Evolutionary conservation across 2,113 vertebrate genomes (phyloP).

Genomic region (Fregata magnificens): DNA sequence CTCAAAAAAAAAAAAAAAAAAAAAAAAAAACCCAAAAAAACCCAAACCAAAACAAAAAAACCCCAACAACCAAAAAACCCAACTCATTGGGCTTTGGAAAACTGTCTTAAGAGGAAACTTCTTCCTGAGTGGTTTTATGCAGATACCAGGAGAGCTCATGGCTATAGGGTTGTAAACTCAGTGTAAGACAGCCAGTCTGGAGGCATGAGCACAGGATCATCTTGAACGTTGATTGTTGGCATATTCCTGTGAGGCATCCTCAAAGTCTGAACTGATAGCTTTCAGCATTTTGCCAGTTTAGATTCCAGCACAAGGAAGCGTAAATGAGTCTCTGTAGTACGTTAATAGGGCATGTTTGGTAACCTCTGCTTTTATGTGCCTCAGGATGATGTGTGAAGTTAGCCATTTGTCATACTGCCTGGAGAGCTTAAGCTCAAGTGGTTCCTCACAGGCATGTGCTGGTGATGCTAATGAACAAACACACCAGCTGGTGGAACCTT

Average conservation of each 20-base stretch:
- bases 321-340: neutral
- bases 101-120: neutral
- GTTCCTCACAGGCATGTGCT: neutral
- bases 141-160: neutral
- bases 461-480: constrained; percentile 32
- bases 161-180: rapidly evolving
- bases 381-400: neutral
- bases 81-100: neutral
- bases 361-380: neutral
- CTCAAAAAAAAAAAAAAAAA: neutral
- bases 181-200: neutral
- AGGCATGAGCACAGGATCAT: neutral
- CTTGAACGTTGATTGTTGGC: neutral
- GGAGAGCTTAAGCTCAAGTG: neutral
- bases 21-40: too few species aligned
- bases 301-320: neutral
- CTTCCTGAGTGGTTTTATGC: neutral
- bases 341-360: neutral
- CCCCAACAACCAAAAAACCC: too few species aligned
- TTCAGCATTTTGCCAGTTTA: neutral
- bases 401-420: neutral
- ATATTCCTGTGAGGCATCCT: neutral
- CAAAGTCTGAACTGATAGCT: neutral
- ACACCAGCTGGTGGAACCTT: constrained; percentile 35
- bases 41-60: too few species aligned